Evolutionary conservation across 2,797 vertebrate genomes (phyloP).

Genomic region (Onychomys arenicola): DNA sequence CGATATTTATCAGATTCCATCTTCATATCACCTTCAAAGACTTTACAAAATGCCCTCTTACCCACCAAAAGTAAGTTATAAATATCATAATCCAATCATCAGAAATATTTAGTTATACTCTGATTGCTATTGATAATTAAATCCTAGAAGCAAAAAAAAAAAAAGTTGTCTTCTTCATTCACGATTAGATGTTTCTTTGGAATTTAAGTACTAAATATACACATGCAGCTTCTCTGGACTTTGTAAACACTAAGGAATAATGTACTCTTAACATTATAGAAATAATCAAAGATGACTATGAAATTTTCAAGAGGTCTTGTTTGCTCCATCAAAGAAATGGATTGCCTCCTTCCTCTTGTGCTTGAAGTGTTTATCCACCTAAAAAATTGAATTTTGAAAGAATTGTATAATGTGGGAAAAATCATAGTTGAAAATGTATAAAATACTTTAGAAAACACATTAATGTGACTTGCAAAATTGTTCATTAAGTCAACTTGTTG

Average conservation of each 20-base stretch:
- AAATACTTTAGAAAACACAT: neutral
- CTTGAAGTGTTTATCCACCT: neutral
- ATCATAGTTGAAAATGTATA: neutral
- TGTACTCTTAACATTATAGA: neutral
- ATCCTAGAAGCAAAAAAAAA: neutral
- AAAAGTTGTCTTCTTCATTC: neutral
- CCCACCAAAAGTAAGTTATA: neutral
- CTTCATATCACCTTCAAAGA: constrained; percentile 11
- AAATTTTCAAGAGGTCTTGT: neutral
- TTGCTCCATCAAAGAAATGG: neutral
- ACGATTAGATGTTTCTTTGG: constrained; percentile 3
- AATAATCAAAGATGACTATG: neutral
- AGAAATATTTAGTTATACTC: neutral
- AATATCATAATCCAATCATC: constrained; percentile 12
- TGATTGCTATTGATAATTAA: constrained; percentile 14
- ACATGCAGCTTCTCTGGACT: neutral
- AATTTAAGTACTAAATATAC: constrained; percentile 9
- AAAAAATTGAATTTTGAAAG: constrained; percentile 39
- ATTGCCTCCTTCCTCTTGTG: neutral
- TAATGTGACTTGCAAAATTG: neutral
- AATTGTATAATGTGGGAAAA: neutral
- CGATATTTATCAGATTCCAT: neutral
- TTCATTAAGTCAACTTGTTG: neutral
- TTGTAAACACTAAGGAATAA: constrained; percentile 38
- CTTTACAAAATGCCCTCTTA: constrained; percentile 4